phyloP scores from a whole-genome alignment of 2,797 vertebrate genomes.

The Karalla daura region DNA sequence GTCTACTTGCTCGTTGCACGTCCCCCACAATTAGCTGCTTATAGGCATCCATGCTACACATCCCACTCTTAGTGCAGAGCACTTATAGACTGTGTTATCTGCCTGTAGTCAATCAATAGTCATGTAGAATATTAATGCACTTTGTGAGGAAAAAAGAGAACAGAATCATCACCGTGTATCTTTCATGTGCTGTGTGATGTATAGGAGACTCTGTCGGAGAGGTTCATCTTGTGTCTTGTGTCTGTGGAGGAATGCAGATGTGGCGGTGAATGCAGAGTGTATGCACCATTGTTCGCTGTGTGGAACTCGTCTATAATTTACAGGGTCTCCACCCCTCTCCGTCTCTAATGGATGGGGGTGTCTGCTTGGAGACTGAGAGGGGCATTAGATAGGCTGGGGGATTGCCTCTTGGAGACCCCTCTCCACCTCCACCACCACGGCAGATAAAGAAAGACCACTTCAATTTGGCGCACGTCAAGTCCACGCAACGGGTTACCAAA shows the following conservation, averaged over 20 bases:
- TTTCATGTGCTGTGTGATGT: slow-evolving; percentile 43
- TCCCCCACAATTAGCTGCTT: slow-evolving; percentile 33
- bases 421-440: slow-evolving; percentile 19
- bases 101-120: slow-evolving; percentile 34
- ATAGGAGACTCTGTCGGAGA: slow-evolving; percentile 30
- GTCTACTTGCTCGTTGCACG: slow-evolving; percentile 43
- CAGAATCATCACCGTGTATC: slow-evolving; percentile 35
- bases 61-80: slow-evolving; percentile 31
- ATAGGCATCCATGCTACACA: slow-evolving; percentile 17
- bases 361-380: slow-evolving; percentile 60
- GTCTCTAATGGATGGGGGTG: slow-evolving; percentile 79
- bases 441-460: slow-evolving; percentile 67
- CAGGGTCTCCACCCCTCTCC: slow-evolving; percentile 71
- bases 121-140: slow-evolving; percentile 28
- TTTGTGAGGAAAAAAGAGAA: slow-evolving; percentile 39
- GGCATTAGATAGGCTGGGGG: slow-evolving; percentile 46
- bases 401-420: slow-evolving; percentile 60
- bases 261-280: slow-evolving; percentile 64
- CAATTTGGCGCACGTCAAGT: slow-evolving; percentile 69
- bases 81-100: slow-evolving; percentile 21
- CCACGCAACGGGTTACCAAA: slow-evolving; percentile 53
- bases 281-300: slow-evolving; percentile 72
- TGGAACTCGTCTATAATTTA: slow-evolving; percentile 82
- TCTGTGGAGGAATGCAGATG: slow-evolving; percentile 78
- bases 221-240: slow-evolving; percentile 45